Percentiles rank a stretch among this genome's conserved stretches.
These are phyloP conservation scores for Toxotes lorentzi DNA, from an alignment of 2,797 vertebrate species.

Conservation along the genomic window DNA sequence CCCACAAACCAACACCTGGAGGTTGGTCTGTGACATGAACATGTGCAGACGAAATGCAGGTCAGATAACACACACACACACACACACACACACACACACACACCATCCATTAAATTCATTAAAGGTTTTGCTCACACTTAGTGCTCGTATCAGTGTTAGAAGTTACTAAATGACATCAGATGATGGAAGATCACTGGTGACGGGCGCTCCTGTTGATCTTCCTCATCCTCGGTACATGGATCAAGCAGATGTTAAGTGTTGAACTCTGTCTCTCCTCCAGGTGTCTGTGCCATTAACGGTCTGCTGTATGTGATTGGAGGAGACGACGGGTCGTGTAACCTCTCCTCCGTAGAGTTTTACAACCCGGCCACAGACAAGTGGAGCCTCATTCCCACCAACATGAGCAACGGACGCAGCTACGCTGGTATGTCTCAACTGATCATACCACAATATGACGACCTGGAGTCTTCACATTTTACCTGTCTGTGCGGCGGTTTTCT, in stretches of 20 bases:
- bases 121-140: too few species aligned
- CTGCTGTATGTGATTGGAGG: conserved; percentile 96
- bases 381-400: conserved; percentile 95
- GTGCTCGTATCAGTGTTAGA: too few species aligned
- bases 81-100: neutral
- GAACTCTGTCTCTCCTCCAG: conserved; percentile 68
- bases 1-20: conserved; percentile 92
- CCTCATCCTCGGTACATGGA: too few species aligned
- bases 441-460: neutral
- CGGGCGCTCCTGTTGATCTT: neutral
- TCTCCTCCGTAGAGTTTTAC: conserved; percentile 96
- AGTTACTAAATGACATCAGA: too few species aligned
- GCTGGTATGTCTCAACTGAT: conserved; percentile 82
- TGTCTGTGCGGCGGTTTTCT: neutral
- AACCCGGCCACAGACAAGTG: conserved; percentile 94
- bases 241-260: neutral
- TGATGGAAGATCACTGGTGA: neutral
- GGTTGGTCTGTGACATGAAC: conserved; percentile 97
- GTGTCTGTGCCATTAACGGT: conserved; percentile 95
- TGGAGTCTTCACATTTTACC: neutral
- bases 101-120: neutral
- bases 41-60: conserved; percentile 98
- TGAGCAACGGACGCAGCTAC: conserved; percentile 97
- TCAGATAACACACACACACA: conserved; percentile 60
- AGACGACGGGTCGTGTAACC: conserved; percentile 96